Percentiles rank a stretch among this genome's conserved stretches.
These are phyloP conservation scores for Mus musculus DNA, from an alignment of 2,113 vertebrate genomes.

Conservation along the genomic window DNA sequence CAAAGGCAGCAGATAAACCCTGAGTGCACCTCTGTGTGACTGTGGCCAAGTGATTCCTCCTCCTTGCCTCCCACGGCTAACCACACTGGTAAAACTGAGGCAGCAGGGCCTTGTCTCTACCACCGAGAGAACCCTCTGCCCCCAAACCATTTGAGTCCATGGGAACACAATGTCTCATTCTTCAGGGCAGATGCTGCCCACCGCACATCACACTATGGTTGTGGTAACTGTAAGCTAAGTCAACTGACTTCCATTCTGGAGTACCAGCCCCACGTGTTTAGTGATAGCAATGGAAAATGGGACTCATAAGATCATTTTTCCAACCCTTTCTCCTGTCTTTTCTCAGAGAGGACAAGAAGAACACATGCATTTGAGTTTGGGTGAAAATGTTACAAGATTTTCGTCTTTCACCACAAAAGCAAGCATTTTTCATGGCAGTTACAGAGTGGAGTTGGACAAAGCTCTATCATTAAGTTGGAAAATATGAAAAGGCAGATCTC, in stretches of 20 bases:
- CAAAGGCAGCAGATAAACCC: conserved; percentile 38
- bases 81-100: not conserved
- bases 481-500: not conserved
- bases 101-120: accelerated
- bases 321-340: not conserved
- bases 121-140: accelerated
- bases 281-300: not conserved
- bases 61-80: accelerated
- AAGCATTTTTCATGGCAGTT: not conserved
- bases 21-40: too few species aligned
- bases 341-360: not conserved
- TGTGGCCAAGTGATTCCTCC: accelerated
- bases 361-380: not conserved
- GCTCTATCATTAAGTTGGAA: not conserved
- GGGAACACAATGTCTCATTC: not conserved
- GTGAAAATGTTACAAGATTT: not conserved
- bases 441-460: not conserved
- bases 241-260: not conserved
- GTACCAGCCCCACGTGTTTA: not conserved
- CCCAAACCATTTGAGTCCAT: not conserved
- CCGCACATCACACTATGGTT: accelerated
- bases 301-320: not conserved
- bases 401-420: not conserved
- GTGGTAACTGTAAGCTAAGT: not conserved
- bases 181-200: accelerated